These are phyloP conservation scores for Callithrix jacchus DNA, from an alignment of 2,113 vertebrate species.

Conservation along the genomic window DNA sequence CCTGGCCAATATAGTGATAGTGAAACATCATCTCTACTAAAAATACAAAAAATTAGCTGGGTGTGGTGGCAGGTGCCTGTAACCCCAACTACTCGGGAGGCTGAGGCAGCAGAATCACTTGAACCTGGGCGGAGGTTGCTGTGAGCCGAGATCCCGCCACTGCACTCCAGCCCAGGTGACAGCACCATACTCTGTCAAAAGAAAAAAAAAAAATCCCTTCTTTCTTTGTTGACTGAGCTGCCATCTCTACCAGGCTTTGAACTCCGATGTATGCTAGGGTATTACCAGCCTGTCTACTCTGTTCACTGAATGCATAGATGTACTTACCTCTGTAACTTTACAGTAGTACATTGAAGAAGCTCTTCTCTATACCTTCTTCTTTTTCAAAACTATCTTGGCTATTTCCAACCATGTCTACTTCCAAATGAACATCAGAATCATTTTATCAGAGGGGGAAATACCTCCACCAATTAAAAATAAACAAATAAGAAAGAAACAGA, in stretches of 20 bases:
- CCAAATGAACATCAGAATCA: conserved; percentile 9
- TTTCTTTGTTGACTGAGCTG: neutral
- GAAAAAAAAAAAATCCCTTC: neutral
- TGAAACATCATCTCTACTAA: too few relatives aligned
- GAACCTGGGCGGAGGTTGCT: too few relatives aligned
- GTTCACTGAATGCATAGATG: neutral
- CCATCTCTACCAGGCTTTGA: neutral
- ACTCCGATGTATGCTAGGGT: neutral
- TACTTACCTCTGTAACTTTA: neutral
- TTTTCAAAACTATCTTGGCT: neutral
- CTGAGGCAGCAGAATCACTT: too few relatives aligned
- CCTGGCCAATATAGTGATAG: too few relatives aligned
- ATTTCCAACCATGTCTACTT: neutral
- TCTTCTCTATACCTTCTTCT: neutral
- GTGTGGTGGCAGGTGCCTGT: too few relatives aligned
- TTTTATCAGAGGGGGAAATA: neutral
- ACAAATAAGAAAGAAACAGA: neutral
- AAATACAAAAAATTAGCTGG: too few relatives aligned
- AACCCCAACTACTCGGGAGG: too few relatives aligned
- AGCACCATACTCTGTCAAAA: too few relatives aligned
- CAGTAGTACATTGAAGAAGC: neutral
- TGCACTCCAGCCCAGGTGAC: too few relatives aligned
- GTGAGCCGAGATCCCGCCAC: too few relatives aligned
- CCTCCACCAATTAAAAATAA: neutral
- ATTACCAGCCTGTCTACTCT: neutral